Base-by-base conservation (phyloP, 1,140 invertebrate genomes). In the Orussus abietinus region DNA sequence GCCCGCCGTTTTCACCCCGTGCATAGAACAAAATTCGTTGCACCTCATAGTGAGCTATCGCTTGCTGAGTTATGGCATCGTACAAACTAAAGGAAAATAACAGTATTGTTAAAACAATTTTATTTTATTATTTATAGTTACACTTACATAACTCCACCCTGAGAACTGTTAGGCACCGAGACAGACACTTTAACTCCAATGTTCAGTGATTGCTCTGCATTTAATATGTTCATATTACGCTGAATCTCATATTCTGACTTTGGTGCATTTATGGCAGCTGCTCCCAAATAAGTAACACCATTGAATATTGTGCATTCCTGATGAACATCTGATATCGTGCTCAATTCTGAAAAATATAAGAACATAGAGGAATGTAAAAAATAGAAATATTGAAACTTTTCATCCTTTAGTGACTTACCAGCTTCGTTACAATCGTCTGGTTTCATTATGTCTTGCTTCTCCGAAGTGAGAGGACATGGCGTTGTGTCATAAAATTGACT, bases 171-270 rank as follows among this genome's bases (percentile, higher is more conserved):
- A 5, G 95, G 95, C 44, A 98, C 86, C 6, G 89, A 92, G 20
- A 98, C 85, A 0, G 89, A 87, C 10, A 96, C 82, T 54, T 87
- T 89, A 5, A 97, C 88, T 32, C 83, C 84, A 30, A 64, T 45
- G 41, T 64, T 67, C 38, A 82, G 74, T 3, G 78, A 73, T 57
- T 88, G 83, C 47, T 89, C 82, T 41, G 81, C 82, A 66, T 91
- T 92, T 7, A 99, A 74, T 57, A 93, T 86, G 29, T 82, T 82
- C 86, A 98, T 96, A 60, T 96, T 96, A 26, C 86, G 78, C 65
- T 94, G 91, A 49, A 98, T 96, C 77, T 98, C 96, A n/a, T 75
- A 75, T 74, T 98, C 92, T 34, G 88, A 94, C 65, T 93, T 86
- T 3, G 95, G 92, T 3, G 92, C 89, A 69, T 92, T 91, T 44